phyloP scores from a whole-genome alignment of 2,888 invertebrate genomes.

The Rhogogaster chlorosoma region DNA sequence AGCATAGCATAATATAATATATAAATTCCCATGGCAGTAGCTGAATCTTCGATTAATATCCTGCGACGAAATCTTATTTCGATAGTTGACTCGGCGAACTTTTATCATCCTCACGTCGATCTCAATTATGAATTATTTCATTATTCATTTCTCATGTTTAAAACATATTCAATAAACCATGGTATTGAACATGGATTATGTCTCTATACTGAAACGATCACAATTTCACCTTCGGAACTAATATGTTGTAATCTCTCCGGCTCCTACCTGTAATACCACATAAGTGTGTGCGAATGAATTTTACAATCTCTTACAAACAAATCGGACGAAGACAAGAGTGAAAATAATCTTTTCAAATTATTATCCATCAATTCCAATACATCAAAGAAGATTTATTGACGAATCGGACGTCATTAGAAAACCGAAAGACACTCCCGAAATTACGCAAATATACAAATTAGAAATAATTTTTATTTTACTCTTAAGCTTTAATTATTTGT shows the following conservation, averaged over 20 bases:
- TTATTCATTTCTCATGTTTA: neutral
- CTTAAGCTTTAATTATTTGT: neutral
- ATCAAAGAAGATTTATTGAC: neutral
- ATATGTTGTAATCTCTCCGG: conserved; percentile 12
- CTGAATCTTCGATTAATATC: neutral
- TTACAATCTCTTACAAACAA: neutral
- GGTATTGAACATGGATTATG: neutral
- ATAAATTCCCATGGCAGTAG: neutral
- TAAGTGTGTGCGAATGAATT: neutral
- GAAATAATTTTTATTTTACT: neutral
- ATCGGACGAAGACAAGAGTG: neutral
- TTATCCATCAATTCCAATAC: neutral
- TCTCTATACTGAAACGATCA: neutral
- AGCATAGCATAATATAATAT: neutral
- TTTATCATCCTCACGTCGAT: neutral
- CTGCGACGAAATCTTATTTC: neutral
- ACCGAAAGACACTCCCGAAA: neutral
- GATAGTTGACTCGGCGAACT: neutral
- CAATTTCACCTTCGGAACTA: conserved; percentile 24
- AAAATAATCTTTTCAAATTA: neutral
- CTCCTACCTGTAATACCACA: neutral
- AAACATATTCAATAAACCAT: neutral
- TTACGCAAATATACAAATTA: neutral
- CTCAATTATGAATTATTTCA: neutral
- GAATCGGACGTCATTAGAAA: neutral